Conservation (phyloP, 2,113 vertebrate species). For the Forbesichthys agassizii region DNA sequence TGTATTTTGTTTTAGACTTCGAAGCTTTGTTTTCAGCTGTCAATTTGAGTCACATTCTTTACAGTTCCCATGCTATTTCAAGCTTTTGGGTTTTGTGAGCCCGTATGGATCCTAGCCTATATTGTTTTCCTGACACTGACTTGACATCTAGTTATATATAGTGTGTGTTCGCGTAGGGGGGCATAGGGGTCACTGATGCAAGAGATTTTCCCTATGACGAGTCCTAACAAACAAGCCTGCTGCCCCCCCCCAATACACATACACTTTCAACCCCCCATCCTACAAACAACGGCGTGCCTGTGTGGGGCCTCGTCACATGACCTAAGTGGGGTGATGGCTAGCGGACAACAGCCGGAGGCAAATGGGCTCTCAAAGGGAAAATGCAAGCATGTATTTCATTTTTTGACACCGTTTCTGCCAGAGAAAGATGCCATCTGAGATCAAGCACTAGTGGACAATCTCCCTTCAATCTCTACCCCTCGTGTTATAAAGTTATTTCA, state of each 20-base stretch:
- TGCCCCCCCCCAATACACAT: not conserved
- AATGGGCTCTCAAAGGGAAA: conserved; percentile 47
- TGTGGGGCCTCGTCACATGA: conserved; percentile 44
- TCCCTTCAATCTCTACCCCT: no score
- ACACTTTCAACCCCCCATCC: not conserved
- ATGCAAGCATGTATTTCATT: conserved; percentile 11
- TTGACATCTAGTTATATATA: not conserved
- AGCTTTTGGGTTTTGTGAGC: conserved; percentile 25
- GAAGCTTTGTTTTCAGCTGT: no score
- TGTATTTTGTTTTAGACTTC: no score
- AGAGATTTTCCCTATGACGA: conserved; percentile 46
- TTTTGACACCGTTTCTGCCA: no score
- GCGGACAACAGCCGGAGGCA: conserved; percentile 43
- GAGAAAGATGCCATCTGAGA: no score
- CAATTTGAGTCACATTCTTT: no score
- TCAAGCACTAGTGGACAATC: no score
- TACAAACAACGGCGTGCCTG: conserved; percentile 13
- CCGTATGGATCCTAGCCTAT: conserved; percentile 24
- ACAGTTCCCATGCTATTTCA: no score
- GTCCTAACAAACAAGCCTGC: not conserved
- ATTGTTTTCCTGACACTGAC: conserved; percentile 30
- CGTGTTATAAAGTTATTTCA: no score
- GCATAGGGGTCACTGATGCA: conserved; percentile 66
- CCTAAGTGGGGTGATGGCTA: conserved; percentile 51
- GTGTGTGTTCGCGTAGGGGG: conserved; percentile 34